phyloP scores from a whole-genome alignment of 2,113 vertebrate species.

The Myotis yumanensis region DNA sequence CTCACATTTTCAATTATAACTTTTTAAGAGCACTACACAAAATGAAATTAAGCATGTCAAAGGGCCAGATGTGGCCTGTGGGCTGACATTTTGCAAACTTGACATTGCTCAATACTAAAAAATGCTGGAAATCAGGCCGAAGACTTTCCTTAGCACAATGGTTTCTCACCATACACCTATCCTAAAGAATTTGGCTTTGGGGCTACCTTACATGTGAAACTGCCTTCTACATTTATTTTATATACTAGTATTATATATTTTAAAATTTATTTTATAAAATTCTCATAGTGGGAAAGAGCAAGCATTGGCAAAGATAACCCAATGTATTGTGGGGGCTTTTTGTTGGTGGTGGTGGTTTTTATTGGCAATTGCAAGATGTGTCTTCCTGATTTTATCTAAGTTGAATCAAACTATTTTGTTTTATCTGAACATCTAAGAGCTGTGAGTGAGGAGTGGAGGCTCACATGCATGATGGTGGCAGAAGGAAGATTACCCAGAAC shows the following conservation, averaged over 20 bases:
- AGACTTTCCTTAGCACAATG: not conserved
- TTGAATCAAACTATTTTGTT: slow-evolving; percentile 32
- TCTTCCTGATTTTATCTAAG: slow-evolving; percentile 4
- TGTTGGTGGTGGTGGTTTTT: not conserved
- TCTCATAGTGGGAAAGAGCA: not conserved
- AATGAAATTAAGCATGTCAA: not conserved
- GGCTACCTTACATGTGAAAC: not conserved
- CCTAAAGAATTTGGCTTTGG: not conserved
- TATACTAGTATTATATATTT: not conserved
- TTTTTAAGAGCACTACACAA: slow-evolving; percentile 18
- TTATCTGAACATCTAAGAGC: not conserved
- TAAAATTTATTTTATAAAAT: not conserved
- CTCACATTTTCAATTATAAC: not conserved
- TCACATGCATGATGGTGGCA: not conserved
- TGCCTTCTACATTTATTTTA: not conserved
- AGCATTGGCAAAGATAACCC: not conserved
- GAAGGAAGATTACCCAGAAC: slow-evolving; percentile 34
- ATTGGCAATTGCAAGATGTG: not conserved
- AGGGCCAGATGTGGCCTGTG: not conserved
- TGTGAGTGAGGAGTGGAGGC: not conserved
- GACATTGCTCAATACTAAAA: not conserved
- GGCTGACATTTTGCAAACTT: not conserved
- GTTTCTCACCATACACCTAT: not conserved
- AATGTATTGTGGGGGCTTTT: not conserved
- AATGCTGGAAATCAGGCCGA: not conserved